Percentiles rank a stretch among this genome's conserved stretches.
Evolutionary conservation across 2,888 invertebrate species (phyloP).

Genomic region (Allygus modestus): DNA sequence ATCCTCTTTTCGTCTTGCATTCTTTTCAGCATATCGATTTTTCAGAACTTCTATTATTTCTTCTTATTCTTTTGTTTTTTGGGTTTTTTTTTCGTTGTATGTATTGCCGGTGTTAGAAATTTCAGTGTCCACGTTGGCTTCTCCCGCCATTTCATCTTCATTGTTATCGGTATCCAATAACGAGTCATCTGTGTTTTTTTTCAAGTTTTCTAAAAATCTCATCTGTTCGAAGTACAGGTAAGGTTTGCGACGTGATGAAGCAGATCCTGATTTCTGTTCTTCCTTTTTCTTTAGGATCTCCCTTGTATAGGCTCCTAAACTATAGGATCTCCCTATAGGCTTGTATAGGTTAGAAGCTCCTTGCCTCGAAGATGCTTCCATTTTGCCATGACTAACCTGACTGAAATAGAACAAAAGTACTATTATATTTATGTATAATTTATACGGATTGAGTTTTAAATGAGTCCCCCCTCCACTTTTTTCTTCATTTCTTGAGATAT

Average conservation of each 20-base stretch:
- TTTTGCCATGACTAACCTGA: slow-evolving; percentile 11
- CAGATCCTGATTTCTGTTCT: slow-evolving; percentile 36
- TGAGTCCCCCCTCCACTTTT: no score
- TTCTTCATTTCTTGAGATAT: no score
- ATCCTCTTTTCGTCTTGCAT: neutral
- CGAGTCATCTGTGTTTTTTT: slow-evolving; percentile 14
- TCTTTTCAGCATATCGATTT: slow-evolving; percentile 24
- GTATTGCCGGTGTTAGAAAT: neutral
- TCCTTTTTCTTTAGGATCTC: slow-evolving; percentile 14
- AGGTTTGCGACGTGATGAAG: slow-evolving; percentile 21
- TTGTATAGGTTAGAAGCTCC: no score
- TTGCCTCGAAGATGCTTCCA: slow-evolving; percentile 19
- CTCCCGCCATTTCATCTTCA: no score
- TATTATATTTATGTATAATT: no score
- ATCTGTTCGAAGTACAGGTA: slow-evolving; percentile 28
- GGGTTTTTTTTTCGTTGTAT: neutral
- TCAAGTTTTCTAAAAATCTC: slow-evolving; percentile 14
- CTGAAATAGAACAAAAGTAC: neutral
- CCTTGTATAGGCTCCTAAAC: slow-evolving; percentile 2
- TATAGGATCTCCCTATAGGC: no score
- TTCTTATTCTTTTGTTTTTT: neutral
- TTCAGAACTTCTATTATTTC: neutral
- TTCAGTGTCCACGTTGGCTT: slow-evolving; percentile 10
- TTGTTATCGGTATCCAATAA: neutral
- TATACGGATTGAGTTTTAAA: no score